Evolutionary conservation across 2,797 vertebrate species (phyloP), one percentile per base, ranked within the genome.

Genomic region (Leuciscus waleckii): DNA sequence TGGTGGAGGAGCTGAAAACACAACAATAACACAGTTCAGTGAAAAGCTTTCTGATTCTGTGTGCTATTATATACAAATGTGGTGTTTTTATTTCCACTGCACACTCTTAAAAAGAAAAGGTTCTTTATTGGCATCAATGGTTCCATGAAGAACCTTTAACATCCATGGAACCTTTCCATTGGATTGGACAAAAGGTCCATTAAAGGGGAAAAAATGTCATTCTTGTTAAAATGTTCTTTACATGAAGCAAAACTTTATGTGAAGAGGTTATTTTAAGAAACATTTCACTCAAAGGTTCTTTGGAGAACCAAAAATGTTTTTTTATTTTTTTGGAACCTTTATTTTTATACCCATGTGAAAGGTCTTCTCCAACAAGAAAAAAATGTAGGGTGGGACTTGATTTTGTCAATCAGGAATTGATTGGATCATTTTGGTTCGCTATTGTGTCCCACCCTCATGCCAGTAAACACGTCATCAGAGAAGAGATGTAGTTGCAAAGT

Each of bases 1-100:
- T 0, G 97, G 96, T 3, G 96, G 97, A 65, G 96, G 96, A 82
- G 95, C 97, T 97, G 95, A 56, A 93, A 94, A 88, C 86, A 46
- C 82, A 87, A 32, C 76, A 61, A 87, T n/a, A 71, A 73, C 16
- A 79, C 49, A 63, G 19, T 32, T 79, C 14, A 81, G 35, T n/a
- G 9, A 81, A 81, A 49, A 76, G 32, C 37, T 16, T n/a, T 77
- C 5, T 46, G 49, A 14, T 35, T 54, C 7, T 7, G 21, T 78
- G 37, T 78, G 13, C 4, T 41, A 41, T 41, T 78, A 29, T 41
- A 41, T 58, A 8, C 37, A 78, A 61, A 35, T 19, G 8, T 11
- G n/a, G 11, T 16, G 35, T 61, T 78, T 77, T 41, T 41, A 19
- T 61, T 10, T n/a, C 21, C 32, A 37, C 51, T 58, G 23, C 6